Conservation (phyloP, 2,888 invertebrate species). For the Lithophane leautieri region DNA sequence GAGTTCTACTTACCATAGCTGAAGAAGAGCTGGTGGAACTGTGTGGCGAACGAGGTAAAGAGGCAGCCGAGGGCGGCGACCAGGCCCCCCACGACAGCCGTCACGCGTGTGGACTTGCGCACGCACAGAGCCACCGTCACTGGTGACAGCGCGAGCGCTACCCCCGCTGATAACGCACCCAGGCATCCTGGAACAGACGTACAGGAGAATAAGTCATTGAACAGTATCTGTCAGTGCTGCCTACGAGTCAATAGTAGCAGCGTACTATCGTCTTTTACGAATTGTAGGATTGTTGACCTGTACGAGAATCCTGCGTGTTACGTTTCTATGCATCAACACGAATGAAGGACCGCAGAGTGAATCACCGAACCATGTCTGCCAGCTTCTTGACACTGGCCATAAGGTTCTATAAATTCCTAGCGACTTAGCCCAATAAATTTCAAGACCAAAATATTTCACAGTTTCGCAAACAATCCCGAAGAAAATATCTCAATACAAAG, state of each 20-base stretch:
- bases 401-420: background rate
- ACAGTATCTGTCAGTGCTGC: background rate
- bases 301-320: background rate
- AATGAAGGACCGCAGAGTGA: background rate
- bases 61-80: slow-evolving; percentile 96
- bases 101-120: slow-evolving; percentile 96
- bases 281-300: background rate
- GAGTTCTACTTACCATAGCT: slow-evolving; percentile 91
- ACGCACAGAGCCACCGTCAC: slow-evolving; percentile 96
- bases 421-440: slow-evolving; percentile 2
- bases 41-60: slow-evolving; percentile 97
- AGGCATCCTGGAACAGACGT: slow-evolving; percentile 93
- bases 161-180: slow-evolving; percentile 94
- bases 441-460: slow-evolving; percentile 3
- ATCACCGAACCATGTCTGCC: too few species aligned
- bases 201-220: background rate
- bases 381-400: background rate
- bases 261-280: background rate
- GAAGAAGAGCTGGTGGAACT: slow-evolving; percentile 97
- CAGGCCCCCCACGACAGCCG: slow-evolving; percentile 96
- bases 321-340: background rate
- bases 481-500: slow-evolving; percentile 34
- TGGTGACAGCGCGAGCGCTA: slow-evolving; percentile 95
- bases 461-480: slow-evolving; percentile 6
- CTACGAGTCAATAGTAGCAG: background rate